Evolutionary conservation across 2,888 invertebrate genomes (phyloP).

Genomic region (Hydriomena furcata): DNA sequence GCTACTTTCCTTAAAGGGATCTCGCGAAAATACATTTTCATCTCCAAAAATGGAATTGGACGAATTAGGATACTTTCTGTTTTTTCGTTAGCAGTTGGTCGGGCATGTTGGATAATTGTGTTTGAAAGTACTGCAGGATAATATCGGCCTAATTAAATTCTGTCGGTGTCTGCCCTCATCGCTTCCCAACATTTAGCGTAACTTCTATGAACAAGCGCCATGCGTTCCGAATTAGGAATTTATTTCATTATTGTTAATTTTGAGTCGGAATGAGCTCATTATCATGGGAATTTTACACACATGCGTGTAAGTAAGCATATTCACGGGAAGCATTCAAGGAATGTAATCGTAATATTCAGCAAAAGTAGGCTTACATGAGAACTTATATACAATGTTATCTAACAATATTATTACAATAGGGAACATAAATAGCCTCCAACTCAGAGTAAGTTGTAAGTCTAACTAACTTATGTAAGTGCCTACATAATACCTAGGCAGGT

Average conservation of each 20-base stretch:
- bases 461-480: too few species aligned
- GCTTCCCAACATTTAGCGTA: slow-evolving; percentile 5
- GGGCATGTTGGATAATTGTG: slow-evolving; percentile 38
- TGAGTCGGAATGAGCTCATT: not conserved
- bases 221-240: slow-evolving; percentile 12
- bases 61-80: slow-evolving; percentile 32
- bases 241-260: slow-evolving; percentile 5
- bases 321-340: too few species aligned
- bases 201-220: slow-evolving; percentile 21
- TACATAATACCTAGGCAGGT: too few species aligned
- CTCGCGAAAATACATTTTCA: slow-evolving; percentile 14
- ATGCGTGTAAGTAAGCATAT: too few species aligned
- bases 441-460: too few species aligned
- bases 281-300: too few species aligned
- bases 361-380: too few species aligned
- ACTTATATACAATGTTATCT: too few species aligned
- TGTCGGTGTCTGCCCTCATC: slow-evolving; percentile 26
- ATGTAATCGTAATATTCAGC: too few species aligned
- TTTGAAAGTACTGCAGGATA: slow-evolving; percentile 40
- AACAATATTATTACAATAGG: too few species aligned
- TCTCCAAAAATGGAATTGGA: slow-evolving; percentile 25
- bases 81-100: slow-evolving; percentile 38
- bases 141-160: slow-evolving; percentile 44
- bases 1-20: too few species aligned
- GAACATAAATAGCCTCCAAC: too few species aligned